A percentile compares a stretch with the other conserved stretches of the same genome.
These are phyloP conservation scores for Doryteuthis pealeii DNA, from an alignment of 1,140 invertebrate genomes.

Conservation along the genomic window DNA sequence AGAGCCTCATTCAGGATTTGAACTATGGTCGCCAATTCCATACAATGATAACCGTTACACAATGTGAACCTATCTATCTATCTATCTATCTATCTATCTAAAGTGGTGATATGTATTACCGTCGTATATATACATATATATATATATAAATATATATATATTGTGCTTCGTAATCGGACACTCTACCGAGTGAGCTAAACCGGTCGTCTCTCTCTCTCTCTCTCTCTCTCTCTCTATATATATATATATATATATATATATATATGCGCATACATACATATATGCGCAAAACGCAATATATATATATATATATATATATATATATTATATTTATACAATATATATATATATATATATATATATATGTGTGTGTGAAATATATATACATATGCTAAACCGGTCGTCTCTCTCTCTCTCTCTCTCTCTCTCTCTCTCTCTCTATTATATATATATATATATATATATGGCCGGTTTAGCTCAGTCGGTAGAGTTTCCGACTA, in stretches of 20 bases:
- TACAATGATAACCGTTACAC: too few relatives aligned
- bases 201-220: not conserved
- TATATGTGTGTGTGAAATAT: not conserved
- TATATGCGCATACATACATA: not conserved
- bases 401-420: not conserved
- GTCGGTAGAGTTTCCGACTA: too few relatives aligned
- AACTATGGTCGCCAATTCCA: too few relatives aligned
- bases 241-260: not conserved
- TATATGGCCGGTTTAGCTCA: too few relatives aligned
- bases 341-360: conserved; percentile 4
- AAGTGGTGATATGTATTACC: too few relatives aligned
- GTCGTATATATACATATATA: not conserved
- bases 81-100: too few relatives aligned
- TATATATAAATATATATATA: conserved; percentile 4
- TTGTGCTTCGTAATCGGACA: not conserved
- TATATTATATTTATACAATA: not conserved
- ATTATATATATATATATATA: too few relatives aligned
- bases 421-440: not conserved
- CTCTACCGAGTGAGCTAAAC: too few relatives aligned
- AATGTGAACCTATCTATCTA: too few relatives aligned
- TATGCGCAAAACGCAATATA: too few relatives aligned
- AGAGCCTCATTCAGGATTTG: too few relatives aligned
- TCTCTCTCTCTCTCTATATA: conserved; percentile 2
- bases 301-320: conserved; percentile 1
- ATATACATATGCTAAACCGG: too few relatives aligned